A percentile compares a stretch with the other conserved stretches of the same genome.
phyloP scores from a whole-genome alignment of 2,888 invertebrate species.

The Perizoma flavofasciatum region DNA sequence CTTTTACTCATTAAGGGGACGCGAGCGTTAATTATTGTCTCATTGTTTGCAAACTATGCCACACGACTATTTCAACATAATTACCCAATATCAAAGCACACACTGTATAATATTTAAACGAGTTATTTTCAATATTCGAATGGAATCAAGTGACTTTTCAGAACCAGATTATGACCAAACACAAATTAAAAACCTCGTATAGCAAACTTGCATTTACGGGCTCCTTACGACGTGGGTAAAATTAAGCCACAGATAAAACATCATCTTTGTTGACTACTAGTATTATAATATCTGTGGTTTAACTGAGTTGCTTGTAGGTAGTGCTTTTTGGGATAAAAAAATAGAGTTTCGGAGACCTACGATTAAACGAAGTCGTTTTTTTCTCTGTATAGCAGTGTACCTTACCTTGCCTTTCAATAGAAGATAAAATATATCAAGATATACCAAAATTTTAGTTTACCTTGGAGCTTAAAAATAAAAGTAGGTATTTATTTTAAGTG shows the following conservation, averaged over 20 bases:
- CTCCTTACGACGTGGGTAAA: too few species aligned
- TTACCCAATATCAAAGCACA: constrained; percentile 19
- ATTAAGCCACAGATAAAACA: too few species aligned
- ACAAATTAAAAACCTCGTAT: too few species aligned
- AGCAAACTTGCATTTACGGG: too few species aligned
- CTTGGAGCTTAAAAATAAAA: constrained; percentile 24
- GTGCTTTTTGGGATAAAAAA: too few species aligned
- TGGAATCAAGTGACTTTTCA: constrained; percentile 4
- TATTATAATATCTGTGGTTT: too few species aligned
- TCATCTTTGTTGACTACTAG: too few species aligned
- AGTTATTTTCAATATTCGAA: constrained; percentile 20
- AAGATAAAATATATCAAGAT: neutral
- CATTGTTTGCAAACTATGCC: constrained; percentile 35
- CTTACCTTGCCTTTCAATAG: too few species aligned
- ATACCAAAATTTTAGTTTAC: neutral
- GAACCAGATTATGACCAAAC: neutral
- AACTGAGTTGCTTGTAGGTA: too few species aligned
- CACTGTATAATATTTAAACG: constrained; percentile 8
- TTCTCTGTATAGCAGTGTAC: too few species aligned
- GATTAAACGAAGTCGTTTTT: too few species aligned
- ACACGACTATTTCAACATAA: constrained; percentile 25
- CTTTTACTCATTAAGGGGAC: constrained; percentile 39
- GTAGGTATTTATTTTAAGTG: constrained; percentile 29
- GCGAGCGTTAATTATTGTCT: constrained; percentile 36
- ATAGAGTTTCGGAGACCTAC: too few species aligned